phyloP scores from a whole-genome alignment of 2,113 vertebrate genomes.

The Gasterosteus aculeatus region DNA sequence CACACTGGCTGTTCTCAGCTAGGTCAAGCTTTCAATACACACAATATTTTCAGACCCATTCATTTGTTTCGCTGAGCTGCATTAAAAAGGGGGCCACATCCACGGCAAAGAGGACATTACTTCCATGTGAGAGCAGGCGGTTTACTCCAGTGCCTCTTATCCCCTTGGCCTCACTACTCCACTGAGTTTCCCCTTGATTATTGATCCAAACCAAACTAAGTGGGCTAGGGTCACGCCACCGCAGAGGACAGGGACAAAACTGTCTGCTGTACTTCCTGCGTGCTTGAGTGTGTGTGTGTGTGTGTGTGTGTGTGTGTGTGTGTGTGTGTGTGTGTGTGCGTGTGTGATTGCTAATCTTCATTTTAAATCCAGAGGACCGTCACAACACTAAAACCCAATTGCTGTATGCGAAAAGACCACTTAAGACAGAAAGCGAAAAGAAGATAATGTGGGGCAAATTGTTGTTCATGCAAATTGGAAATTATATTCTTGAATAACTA shows the following conservation, averaged over 20 bases:
- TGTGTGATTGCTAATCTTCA: constrained; percentile 7
- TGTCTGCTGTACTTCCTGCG: constrained; percentile 28
- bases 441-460: constrained; percentile 6
- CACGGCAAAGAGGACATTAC: constrained; percentile 68
- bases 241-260: constrained; percentile 31
- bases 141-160: constrained; percentile 74
- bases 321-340: not conserved
- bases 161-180: constrained; percentile 67
- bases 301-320: not conserved
- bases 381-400: constrained; percentile 34
- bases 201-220: constrained; percentile 71
- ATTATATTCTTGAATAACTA: not conserved
- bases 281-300: not conserved
- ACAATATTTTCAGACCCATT: constrained; percentile 68
- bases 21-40: constrained; percentile 66
- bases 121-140: constrained; percentile 75
- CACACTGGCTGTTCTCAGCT: constrained; percentile 68
- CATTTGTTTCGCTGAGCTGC: constrained; percentile 68
- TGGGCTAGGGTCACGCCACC: constrained; percentile 63
- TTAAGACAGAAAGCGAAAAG: constrained; percentile 2
- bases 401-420: constrained; percentile 17
- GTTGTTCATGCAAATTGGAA: not conserved
- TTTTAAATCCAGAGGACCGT: constrained; percentile 15
- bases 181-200: constrained; percentile 69
- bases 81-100: constrained; percentile 64